Conservation (phyloP, 2,113 vertebrate genomes). For the Struthidea cinerea region DNA sequence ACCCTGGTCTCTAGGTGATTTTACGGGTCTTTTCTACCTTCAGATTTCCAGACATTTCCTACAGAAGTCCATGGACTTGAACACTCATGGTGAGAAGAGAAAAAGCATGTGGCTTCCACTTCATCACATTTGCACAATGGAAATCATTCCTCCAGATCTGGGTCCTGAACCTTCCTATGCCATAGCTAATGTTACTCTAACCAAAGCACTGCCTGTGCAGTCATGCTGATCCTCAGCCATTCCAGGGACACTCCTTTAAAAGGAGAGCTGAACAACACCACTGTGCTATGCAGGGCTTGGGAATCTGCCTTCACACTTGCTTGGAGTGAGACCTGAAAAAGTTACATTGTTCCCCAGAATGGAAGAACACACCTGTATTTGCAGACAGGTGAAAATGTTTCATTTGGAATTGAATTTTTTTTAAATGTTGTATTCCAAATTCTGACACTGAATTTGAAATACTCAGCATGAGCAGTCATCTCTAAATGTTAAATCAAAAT, state of each 20-base stretch:
- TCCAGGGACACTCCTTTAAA: neutral
- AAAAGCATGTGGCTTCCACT: neutral
- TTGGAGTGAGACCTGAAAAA: neutral
- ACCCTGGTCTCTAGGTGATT: neutral
- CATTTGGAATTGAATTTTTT: constrained; percentile 19
- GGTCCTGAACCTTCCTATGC: neutral
- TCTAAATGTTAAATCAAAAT: constrained; percentile 56
- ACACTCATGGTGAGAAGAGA: neutral
- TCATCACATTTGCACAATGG: fast-evolving
- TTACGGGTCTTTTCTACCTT: neutral
- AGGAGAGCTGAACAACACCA: neutral
- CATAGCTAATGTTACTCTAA: neutral
- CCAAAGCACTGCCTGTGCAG: neutral
- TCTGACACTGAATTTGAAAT: constrained; percentile 52
- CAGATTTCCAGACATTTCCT: neutral
- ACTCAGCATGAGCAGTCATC: constrained; percentile 48
- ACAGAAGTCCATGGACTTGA: neutral
- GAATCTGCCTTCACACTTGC: neutral
- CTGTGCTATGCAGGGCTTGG: neutral
- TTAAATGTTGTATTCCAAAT: constrained; percentile 12
- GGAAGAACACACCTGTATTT: neutral
- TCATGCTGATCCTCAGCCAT: neutral
- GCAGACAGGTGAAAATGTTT: constrained; percentile 17
- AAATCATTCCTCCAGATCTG: neutral
- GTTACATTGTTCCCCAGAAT: neutral